Conservation (phyloP, 1,140 invertebrate genomes). For the Cherax destructor region DNA sequence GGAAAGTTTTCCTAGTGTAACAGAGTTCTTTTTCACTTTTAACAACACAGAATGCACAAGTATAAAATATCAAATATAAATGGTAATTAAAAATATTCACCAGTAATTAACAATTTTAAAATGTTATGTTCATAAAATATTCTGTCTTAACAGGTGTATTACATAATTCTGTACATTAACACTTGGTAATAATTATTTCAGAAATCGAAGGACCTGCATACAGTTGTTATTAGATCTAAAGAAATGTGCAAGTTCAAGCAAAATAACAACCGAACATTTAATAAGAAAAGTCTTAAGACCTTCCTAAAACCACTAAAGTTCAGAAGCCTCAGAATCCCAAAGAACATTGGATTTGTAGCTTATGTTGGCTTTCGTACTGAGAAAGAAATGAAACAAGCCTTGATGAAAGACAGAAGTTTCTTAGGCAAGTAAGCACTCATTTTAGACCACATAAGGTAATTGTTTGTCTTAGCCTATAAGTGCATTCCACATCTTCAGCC, state of each 20-base stretch:
- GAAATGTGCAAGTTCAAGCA: slow-evolving; percentile 31
- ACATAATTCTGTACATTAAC: background rate
- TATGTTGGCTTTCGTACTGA: slow-evolving; percentile 93
- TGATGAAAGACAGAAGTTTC: slow-evolving; percentile 91
- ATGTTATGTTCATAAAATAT: too few species aligned
- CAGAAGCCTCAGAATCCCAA: slow-evolving; percentile 86
- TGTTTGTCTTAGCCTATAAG: too few species aligned
- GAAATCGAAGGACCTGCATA: slow-evolving; percentile 56
- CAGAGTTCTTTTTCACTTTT: too few species aligned
- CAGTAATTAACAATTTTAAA: too few species aligned
- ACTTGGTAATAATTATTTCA: background rate
- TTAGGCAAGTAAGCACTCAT: slow-evolving; percentile 79
- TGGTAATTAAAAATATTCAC: too few species aligned
- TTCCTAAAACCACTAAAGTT: slow-evolving; percentile 89
- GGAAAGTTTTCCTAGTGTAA: too few species aligned
- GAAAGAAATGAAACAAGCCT: slow-evolving; percentile 86
- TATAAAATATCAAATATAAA: too few species aligned
- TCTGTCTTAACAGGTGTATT: too few species aligned
- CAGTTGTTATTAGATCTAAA: slow-evolving; percentile 58
- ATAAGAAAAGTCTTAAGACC: slow-evolving; percentile 87
- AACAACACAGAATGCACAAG: too few species aligned
- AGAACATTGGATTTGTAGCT: slow-evolving; percentile 88
- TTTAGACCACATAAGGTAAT: too few species aligned
- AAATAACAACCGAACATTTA: slow-evolving; percentile 72
- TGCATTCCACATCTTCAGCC: too few species aligned